Evolutionary conservation across 1,140 invertebrate genomes (phyloP).

Genomic region (Diorhabda sublineata): DNA sequence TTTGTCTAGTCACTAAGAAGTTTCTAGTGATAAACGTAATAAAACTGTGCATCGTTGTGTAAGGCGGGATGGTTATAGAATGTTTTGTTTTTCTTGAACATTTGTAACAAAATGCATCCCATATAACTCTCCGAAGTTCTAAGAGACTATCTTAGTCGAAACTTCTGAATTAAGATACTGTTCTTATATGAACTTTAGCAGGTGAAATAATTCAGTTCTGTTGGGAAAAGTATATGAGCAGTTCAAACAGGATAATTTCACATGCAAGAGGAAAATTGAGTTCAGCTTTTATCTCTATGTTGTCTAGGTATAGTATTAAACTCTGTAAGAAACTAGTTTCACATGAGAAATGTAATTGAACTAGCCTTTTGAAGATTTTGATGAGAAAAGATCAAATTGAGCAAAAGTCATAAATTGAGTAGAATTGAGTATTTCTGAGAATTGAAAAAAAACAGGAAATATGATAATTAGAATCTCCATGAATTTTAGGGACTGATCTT

Average conservation of each 20-base stretch:
- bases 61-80: not conserved
- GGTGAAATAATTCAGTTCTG: not conserved
- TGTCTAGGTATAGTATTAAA: too few species aligned
- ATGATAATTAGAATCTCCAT: too few species aligned
- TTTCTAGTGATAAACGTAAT: not conserved
- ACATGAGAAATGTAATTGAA: too few species aligned
- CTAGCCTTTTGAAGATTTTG: too few species aligned
- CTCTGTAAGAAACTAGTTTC: too few species aligned
- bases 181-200: not conserved
- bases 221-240: not conserved
- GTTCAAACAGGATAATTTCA: not conserved
- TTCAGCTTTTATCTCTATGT: too few species aligned
- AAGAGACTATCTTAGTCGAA: not conserved
- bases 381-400: too few species aligned
- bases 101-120: not conserved
- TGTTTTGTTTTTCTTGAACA: not conserved
- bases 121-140: not conserved
- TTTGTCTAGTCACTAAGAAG: not conserved
- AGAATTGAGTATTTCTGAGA: too few species aligned
- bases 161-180: slow-evolving; percentile 1
- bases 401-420: too few species aligned
- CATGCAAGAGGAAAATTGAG: too few species aligned
- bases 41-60: not conserved
- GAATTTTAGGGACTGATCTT: too few species aligned
- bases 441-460: too few species aligned